Evolutionary conservation across 2,797 vertebrate species (phyloP), one percentile per base, ranked within the genome.

Genomic region (Taenioides sp.): DNA sequence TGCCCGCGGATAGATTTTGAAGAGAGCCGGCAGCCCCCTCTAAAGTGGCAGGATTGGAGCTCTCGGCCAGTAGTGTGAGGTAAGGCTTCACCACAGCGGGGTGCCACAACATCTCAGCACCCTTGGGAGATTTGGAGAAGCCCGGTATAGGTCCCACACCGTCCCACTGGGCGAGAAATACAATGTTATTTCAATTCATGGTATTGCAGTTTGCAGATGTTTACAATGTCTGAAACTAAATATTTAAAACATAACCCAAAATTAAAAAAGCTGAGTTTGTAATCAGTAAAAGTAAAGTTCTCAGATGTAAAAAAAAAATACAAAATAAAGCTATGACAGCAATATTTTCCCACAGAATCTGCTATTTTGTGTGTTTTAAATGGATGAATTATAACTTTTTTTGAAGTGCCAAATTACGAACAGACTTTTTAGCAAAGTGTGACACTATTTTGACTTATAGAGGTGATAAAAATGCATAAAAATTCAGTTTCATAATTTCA

Each of bases 101-200:
- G 86, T 99, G 98, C 98, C 98, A 99, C 12, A 99, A 90, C 97
- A 98, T 98, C 91, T 98, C 97, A n/a, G 96, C 96, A 0, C 98
- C 98, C 80, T 97, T 98, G 6, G 97, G 97, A 82, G 96, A 95
- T 86, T 99, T 97, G 7, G 98, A 97, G 82, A 98, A 95, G 68
- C 97, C 98, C 0, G 98, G 97, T 69, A 99, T 98, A 22, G 98
- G 97, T 59, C 97, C 97, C 12, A 99, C 97, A 43, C 97, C 98
- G 20, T 99, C 97, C 97, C 98, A 99, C 98, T 99, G 88, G 68
- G 84, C 78, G 84, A 81, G 37, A 85, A 62, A 20, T 18, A 78
- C 20, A 72, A 60, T 3, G 20, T 54, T 22, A 54, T n/a, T 54
- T 10, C 18, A 37, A n/a, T 9, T 52, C 2, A n/a, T 52, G 2